Percentiles rank a stretch among this genome's conserved stretches.
Conservation (phyloP, 1,140 invertebrate genomes). For the Dreissena rostriformis region DNA sequence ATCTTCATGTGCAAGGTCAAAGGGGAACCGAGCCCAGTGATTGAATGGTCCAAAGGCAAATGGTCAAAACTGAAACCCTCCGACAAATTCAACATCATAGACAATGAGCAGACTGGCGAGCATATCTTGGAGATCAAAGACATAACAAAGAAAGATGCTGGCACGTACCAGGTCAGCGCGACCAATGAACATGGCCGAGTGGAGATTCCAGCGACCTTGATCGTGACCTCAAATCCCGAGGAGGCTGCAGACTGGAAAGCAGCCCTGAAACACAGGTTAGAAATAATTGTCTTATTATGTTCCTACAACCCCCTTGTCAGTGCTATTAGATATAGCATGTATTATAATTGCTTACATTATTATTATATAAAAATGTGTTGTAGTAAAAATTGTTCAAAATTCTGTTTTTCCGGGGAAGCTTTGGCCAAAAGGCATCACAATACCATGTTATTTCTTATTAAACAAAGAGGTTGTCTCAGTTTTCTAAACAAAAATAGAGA, state of each 20-base stretch:
- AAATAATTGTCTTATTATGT: not conserved
- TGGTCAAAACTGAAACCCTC: slow-evolving; percentile 78
- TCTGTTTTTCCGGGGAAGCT: too few species aligned
- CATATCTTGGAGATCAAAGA: slow-evolving; percentile 78
- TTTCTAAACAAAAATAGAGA: too few species aligned
- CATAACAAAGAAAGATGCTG: slow-evolving; percentile 78
- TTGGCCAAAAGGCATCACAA: too few species aligned
- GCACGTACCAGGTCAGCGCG: slow-evolving; percentile 79
- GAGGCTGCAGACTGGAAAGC: slow-evolving; percentile 80
- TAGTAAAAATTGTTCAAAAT: too few species aligned
- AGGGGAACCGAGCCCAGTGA: slow-evolving; percentile 77
- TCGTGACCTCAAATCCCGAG: slow-evolving; percentile 79
- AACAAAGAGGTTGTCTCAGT: too few species aligned
- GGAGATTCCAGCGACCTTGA: slow-evolving; percentile 78
- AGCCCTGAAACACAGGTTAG: slow-evolving; percentile 79
- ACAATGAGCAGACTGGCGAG: slow-evolving; percentile 76
- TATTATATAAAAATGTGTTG: too few species aligned
- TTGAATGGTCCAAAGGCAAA: slow-evolving; percentile 81
- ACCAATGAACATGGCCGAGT: slow-evolving; percentile 79
- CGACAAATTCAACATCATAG: slow-evolving; percentile 72
- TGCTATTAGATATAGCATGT: too few species aligned
- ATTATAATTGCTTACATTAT: too few species aligned
- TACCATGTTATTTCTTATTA: too few species aligned
- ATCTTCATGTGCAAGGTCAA: slow-evolving; percentile 77
- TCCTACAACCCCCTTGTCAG: too few species aligned